A percentile compares a stretch with the other conserved stretches of the same genome.
Evolutionary conservation across 1,140 invertebrate species (phyloP).

Genomic region (Bicyclus anynana): DNA sequence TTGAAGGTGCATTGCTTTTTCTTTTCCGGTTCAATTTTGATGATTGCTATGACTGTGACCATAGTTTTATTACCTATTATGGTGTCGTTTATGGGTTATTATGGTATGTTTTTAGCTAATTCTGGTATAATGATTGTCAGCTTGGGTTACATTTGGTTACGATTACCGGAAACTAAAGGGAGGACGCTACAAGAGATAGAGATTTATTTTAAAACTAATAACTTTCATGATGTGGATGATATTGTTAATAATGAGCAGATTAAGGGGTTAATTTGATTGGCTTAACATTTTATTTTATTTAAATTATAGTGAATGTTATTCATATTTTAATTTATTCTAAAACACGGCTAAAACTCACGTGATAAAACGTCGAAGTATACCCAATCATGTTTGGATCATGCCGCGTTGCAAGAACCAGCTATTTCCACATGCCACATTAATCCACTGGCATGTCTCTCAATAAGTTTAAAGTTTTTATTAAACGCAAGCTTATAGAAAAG

Average conservation of each 20-base stretch:
- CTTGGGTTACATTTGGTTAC: slow-evolving; percentile 19
- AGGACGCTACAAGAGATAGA: slow-evolving; percentile 34
- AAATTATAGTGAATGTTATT: no score
- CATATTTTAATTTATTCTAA: no score
- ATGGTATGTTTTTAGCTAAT: slow-evolving; percentile 27
- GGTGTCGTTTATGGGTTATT: slow-evolving; percentile 22
- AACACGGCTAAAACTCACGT: no score
- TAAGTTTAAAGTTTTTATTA: no score
- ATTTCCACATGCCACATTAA: no score
- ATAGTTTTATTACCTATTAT: slow-evolving; percentile 19
- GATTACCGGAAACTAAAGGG: slow-evolving; percentile 31
- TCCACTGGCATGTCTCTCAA: no score
- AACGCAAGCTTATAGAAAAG: no score
- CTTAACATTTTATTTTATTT: no score
- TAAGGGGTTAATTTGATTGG: slow-evolving; percentile 12
- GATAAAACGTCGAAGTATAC: no score
- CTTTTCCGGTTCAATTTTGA: slow-evolving; percentile 14
- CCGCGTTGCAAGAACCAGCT: no score
- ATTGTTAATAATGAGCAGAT: slow-evolving; percentile 19
- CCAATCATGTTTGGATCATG: no score
- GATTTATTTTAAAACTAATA: slow-evolving; percentile 30
- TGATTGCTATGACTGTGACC: slow-evolving; percentile 13
- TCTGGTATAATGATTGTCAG: slow-evolving; percentile 14
- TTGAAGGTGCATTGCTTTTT: slow-evolving; percentile 28
- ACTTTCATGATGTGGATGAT: slow-evolving; percentile 21